Evolutionary conservation across 2,888 invertebrate species (phyloP), one percentile per base, ranked within the genome.

Genomic region (Eupeodes luniger): DNA sequence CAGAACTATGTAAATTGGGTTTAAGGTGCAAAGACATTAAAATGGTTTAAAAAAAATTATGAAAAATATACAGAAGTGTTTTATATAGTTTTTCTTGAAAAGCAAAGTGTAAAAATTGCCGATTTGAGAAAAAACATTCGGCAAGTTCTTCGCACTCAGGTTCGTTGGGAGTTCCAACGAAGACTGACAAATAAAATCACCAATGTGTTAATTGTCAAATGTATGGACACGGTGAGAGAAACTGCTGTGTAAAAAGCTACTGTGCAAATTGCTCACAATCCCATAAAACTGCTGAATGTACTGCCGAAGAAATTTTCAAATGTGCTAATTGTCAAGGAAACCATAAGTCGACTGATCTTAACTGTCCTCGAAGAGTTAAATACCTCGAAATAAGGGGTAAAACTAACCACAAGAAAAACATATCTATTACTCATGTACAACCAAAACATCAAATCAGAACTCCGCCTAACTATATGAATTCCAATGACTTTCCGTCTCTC

Each of bases 11-110:
- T n/a, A 62, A 51, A 62, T 12, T 64, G 40, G 72, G 72, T 7
- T 59, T 66, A 57, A 19, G 59, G 16, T 77, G 77, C 19, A 66
- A 66, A 57, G 57, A 77, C 44, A 67, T 77, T n/a, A 77, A 77
- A 77, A 67, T 77, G 44, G 27, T 77, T n/a, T n/a, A 67, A 66
- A 16, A 77, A 77, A 16, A 59, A 67, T 47, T 66, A 66, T 40
- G 77, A 77, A 27, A 44, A 57, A 5, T 77, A 77, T 49, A 47
- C n/a, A 14, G 55, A 77, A 14, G 47, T 66, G 10, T 76, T 76
- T 12, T 77, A 77, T 47, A 57, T 66, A 66, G 34, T 67, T 53
- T 77, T 57, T 10, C 44, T 77, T 14, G 77, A 77, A 57, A 66
- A 61, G 2, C 19, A 19, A 19, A 19, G 19, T 19, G 19, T 19